A percentile compares a stretch with the other conserved stretches of the same genome.
Evolutionary conservation across 1,140 invertebrate species (phyloP).

Genomic region (Drosophila arizonae): DNA sequence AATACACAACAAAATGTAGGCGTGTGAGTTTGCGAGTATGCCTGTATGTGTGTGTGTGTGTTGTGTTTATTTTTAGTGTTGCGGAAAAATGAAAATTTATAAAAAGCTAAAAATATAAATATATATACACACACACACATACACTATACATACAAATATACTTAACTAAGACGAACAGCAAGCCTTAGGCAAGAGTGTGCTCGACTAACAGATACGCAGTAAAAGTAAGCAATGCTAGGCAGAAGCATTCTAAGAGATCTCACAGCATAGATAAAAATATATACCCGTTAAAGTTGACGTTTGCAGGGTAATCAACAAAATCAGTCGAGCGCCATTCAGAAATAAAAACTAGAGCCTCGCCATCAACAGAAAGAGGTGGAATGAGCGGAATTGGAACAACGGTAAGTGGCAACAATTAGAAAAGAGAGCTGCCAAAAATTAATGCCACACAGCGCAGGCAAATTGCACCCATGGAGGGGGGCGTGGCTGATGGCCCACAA

Average conservation of each 20-base stretch:
- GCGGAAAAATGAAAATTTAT: constrained; percentile 68
- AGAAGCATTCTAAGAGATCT: too few relatives aligned
- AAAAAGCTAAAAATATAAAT: constrained; percentile 41
- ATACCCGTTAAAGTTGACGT: neutral
- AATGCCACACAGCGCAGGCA: constrained; percentile 37
- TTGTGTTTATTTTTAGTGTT: constrained; percentile 61
- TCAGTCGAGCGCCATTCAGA: neutral
- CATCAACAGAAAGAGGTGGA: constrained; percentile 6
- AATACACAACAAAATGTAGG: constrained; percentile 46
- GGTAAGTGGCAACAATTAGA: constrained; percentile 67
- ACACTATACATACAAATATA: neutral
- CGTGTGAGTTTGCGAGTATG: neutral
- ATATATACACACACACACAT: neutral
- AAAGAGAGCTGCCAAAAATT: constrained; percentile 48
- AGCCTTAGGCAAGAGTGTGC: neutral
- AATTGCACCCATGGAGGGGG: constrained; percentile 50
- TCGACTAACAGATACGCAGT: constrained; percentile 3
- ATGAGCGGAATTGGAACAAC: constrained; percentile 57
- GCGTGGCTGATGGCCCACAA: constrained; percentile 5
- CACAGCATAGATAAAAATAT: too few relatives aligned
- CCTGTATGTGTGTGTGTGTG: constrained; percentile 27
- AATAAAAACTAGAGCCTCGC: neutral
- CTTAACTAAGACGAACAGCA: too few relatives aligned
- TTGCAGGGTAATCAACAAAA: constrained; percentile 20
- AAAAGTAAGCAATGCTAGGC: too few relatives aligned